A percentile compares a stretch with the other conserved stretches of the same genome.
These are phyloP conservation scores for Coturnix japonica DNA, from an alignment of 2,113 vertebrate genomes.

Conservation along the genomic window DNA sequence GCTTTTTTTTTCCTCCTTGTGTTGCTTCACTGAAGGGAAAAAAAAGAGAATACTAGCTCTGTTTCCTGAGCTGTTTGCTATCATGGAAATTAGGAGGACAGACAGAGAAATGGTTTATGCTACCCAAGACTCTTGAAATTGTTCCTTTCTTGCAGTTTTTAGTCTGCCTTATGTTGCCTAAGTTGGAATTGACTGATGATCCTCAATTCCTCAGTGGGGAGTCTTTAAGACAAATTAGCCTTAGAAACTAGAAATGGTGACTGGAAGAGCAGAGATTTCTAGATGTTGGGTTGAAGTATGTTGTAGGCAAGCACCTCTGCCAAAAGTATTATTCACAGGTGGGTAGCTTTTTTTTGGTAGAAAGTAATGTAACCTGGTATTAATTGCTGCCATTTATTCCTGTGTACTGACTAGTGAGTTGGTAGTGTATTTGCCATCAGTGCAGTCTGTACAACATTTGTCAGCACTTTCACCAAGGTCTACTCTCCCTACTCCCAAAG, in stretches of 20 bases:
- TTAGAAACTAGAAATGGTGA: background rate
- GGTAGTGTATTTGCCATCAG: background rate
- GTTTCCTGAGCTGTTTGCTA: background rate
- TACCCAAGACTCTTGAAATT: background rate
- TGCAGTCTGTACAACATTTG: background rate
- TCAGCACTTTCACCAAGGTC: background rate
- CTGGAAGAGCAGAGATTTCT: background rate
- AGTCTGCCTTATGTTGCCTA: background rate
- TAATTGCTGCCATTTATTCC: background rate
- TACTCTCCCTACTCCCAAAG: background rate
- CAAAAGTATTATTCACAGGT: background rate
- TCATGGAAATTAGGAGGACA: background rate
- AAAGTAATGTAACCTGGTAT: background rate
- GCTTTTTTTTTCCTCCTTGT: rapidly evolving
- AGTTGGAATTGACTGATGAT: background rate
- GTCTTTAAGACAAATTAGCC: background rate
- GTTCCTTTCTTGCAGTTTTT: background rate
- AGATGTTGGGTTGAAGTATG: background rate
- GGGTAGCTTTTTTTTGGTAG: background rate
- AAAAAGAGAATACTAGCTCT: background rate
- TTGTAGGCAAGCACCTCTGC: background rate
- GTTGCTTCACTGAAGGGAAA: background rate
- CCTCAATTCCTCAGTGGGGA: background rate
- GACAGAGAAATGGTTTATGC: background rate
- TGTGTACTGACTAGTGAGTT: background rate